These are phyloP conservation scores for Caenorhabditis brenneri DNA, from an alignment of 1,140 invertebrate genomes.

Conservation along the genomic window DNA sequence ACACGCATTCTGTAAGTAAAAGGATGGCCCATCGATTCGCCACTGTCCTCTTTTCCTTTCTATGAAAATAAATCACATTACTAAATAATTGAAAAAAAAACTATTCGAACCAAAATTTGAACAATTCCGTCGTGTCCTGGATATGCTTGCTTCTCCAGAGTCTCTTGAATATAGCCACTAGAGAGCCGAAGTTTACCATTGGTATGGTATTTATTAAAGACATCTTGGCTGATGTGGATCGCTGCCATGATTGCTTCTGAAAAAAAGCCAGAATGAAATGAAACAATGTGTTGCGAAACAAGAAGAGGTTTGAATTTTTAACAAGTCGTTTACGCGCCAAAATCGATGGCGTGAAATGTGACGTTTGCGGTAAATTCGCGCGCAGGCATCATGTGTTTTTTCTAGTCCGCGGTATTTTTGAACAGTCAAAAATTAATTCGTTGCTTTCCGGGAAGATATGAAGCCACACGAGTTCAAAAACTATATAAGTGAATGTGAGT, in stretches of 20 bases:
- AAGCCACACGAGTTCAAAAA: too few species aligned
- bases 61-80: background rate
- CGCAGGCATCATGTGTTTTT: background rate
- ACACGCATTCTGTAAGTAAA: slow-evolving; percentile 17
- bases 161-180: background rate
- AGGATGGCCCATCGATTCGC: background rate
- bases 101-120: slow-evolving; percentile 17
- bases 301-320: background rate
- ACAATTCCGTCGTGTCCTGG: slow-evolving; percentile 9
- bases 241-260: background rate
- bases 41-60: background rate
- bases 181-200: slow-evolving; percentile 3
- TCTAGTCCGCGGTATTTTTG: too few species aligned
- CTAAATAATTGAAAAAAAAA: too few species aligned
- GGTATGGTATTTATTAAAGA: slow-evolving; percentile 33
- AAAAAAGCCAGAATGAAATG: background rate
- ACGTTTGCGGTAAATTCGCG: background rate
- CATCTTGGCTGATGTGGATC: background rate
- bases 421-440: too few species aligned
- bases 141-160: slow-evolving; percentile 1
- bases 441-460: too few species aligned
- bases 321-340: slow-evolving; percentile 3
- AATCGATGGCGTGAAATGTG: background rate
- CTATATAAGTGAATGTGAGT: too few species aligned
- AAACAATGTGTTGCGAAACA: background rate